Base-by-base conservation (phyloP, 1,140 invertebrate species). In the Drosophila orosa region DNA sequence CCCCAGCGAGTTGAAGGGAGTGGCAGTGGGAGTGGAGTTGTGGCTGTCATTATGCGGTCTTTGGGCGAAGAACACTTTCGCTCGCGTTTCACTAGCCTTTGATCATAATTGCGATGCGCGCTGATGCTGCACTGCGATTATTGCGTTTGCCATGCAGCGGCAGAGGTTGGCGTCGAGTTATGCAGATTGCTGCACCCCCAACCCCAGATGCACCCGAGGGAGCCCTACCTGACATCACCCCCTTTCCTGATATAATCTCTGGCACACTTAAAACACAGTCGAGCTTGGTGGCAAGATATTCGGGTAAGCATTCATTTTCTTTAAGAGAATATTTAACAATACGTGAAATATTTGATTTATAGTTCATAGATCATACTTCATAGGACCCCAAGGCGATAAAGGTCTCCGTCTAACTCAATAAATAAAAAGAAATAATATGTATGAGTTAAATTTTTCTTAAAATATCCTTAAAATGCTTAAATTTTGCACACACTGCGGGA, bases 21-120 rank as follows among this genome's bases (percentile, higher is more conserved):
- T n/a, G 29, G 29, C 19, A 33, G 13, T 33, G 29, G 29, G 19
- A 33, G 29, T 22, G 7, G 27, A 52, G 48, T 27, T 63, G 44
- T 31, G 44, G 69, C 48, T 31, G 57, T 31, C 65, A 74, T 79
- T 74, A 71, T 66, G 60, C 60, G 80, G 69, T 83, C 65, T 75
- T 78, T 61, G 66, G 60, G 74, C 57, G 48, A 63, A 61, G 54
- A 74, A 65, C 74, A 66, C 39, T 65, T 80, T 73, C 50, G 45
- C 45, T 61, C 17, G 29, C 55, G 31, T 47, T 69, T 56, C 48
- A 56, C 48, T 33, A 45, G 63, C 67, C 67, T 62, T 71, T 56
- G 44, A 63, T 59, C 74, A 59, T 62, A 78, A 78, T 63, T 71
- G 59, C 59, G 50, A 56, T 62, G 35, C 47, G 55, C 65, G 73